Base-by-base conservation (phyloP, 2,888 invertebrate species). In the Diarsia dahlii region DNA sequence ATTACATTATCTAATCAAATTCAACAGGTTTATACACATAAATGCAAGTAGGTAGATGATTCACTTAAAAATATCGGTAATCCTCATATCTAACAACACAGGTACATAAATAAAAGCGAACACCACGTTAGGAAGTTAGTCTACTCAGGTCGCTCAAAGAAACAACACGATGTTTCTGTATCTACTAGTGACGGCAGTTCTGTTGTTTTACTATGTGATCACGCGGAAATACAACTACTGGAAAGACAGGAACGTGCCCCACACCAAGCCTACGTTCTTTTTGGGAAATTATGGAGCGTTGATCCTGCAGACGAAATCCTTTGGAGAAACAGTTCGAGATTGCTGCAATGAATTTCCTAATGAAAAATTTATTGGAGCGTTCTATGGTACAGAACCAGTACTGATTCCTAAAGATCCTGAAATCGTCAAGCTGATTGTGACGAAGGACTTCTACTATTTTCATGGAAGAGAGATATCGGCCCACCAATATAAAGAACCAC, bases 361-460 rank as follows among this genome's bases (percentile, higher is more conserved):
- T 5, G 91, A 90, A 45, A 90, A 90, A 0, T 88, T 89, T 56
- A 73, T 93, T 9, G 93, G 93, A 46, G 89, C 88, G 0, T 93
- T 85, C 63, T 91, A 81, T 54, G 91, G 90, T 0, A 91, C 92
- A 0, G 89, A 91, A 50, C 91, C 93, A 0, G 89, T 89, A 0
- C 84, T 92, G 6, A 83, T 93, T 20, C 85, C 91, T 0, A 86
- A 89, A 64, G 90, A 91, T 63, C 92, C 91, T 6, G 90, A 91
- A n/a, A 77, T 91, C 0, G 78, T 93, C 15, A 93, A 92, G 65
- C 77, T 90, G 0, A 84, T 93, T 0, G 68, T 90, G n/a, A 89
- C 91, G 0, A 91, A 92, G 64, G 92, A 93, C 56, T 92, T 92
- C 75, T 88, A 90, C 48, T 91, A 87, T 74, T 93, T 92, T 71